phyloP scores from a whole-genome alignment of 2,113 vertebrate species.

The Sorex araneus region DNA sequence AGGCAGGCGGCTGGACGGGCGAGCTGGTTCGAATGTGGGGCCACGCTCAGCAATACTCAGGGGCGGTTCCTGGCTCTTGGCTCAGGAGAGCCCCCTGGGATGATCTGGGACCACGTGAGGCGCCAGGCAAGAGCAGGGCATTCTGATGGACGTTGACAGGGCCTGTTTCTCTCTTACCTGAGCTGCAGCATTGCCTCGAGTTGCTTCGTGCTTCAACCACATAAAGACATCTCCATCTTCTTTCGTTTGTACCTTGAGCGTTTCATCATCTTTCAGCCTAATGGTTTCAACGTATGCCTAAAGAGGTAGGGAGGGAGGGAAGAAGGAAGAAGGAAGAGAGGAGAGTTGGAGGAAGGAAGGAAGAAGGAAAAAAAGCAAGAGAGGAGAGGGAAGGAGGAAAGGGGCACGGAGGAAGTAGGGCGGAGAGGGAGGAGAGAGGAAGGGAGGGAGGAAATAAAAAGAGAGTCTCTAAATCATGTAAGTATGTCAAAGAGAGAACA shows the following conservation, averaged over 20 bases:
- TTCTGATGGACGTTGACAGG: too few species aligned
- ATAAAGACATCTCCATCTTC: constrained; percentile 92
- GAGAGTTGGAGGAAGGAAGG: not conserved
- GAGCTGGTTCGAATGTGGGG: too few species aligned
- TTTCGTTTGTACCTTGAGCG: constrained; percentile 90
- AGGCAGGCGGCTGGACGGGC: too few species aligned
- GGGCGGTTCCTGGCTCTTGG: too few species aligned
- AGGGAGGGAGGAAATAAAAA: not conserved
- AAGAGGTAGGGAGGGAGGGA: not conserved
- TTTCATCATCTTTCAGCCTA: constrained; percentile 90
- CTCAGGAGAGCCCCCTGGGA: too few species aligned
- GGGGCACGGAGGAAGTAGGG: not conserved
- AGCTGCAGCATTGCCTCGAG: constrained; percentile 91
- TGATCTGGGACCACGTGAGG: too few species aligned
- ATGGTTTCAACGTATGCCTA: constrained; percentile 92
- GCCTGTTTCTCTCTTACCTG: constrained; percentile 89
- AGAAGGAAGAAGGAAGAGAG: not conserved
- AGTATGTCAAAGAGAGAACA: not conserved
- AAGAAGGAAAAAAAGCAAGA: not conserved
- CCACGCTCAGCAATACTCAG: too few species aligned
- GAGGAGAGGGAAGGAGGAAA: not conserved
- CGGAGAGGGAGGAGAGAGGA: not conserved
- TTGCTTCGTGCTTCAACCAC: constrained; percentile 93
- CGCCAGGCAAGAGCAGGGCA: too few species aligned
- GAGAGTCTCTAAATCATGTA: not conserved